These are phyloP conservation scores for Tholera decimalis DNA, from an alignment of 2,888 invertebrate genomes.

Conservation along the genomic window DNA sequence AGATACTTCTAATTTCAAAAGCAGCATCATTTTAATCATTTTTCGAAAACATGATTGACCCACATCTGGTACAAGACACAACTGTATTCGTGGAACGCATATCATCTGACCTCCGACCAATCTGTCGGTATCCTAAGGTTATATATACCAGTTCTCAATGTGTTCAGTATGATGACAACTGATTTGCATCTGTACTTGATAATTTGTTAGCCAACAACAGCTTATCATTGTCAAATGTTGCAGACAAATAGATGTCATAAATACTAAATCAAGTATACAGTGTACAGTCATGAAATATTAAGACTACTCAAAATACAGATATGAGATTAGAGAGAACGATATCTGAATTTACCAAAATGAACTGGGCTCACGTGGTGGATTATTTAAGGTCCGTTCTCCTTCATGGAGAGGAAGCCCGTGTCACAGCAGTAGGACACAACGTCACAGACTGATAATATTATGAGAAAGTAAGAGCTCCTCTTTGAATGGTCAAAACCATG, in stretches of 20 bases:
- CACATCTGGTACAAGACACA: slow-evolving; percentile 4
- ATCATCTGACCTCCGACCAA: slow-evolving; percentile 19
- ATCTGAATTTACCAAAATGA: too few relatives aligned
- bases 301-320: not conserved
- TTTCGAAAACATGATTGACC: not conserved
- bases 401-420: too few relatives aligned
- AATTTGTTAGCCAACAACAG: slow-evolving; percentile 13
- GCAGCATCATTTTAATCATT: not conserved
- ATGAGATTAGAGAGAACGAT: too few relatives aligned
- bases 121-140: slow-evolving; percentile 30
- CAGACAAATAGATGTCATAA: not conserved
- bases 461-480: too few relatives aligned
- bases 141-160: slow-evolving; percentile 31
- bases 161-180: slow-evolving; percentile 14
- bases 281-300: not conserved
- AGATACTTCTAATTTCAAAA: too few relatives aligned
- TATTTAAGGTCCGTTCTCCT: too few relatives aligned
- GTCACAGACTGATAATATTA: too few relatives aligned
- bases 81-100: slow-evolving; percentile 3
- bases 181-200: slow-evolving; percentile 31
- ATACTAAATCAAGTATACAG: not conserved
- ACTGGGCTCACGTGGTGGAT: too few relatives aligned
- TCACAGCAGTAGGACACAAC: too few relatives aligned
- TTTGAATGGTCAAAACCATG: too few relatives aligned
- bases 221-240: slow-evolving; percentile 9